Evolutionary conservation across 23 tunicate species (phyloP), one percentile per base, ranked within the genome.

Genomic region (Pegea sp.): DNA sequence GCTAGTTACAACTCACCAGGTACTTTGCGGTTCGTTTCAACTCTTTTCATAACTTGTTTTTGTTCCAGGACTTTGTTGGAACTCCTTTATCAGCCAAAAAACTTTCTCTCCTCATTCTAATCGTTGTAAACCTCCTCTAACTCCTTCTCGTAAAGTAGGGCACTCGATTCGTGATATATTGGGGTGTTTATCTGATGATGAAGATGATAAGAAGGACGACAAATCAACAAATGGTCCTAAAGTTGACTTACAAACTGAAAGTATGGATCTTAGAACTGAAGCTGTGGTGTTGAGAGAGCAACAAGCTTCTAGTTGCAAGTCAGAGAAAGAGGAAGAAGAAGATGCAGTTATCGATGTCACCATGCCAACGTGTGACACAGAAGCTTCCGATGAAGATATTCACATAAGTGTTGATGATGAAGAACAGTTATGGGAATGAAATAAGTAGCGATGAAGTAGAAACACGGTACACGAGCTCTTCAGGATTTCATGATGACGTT

Each of bases 141-240:
- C n/a, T n/a, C 34, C 57, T 20, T 23, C 26, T 22, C 71, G 65
- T 46, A 68, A 69, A 52, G 49, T 49, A 34, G 78, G 93, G 0
- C 95, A 84, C 81, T 73, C 73, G 72, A 84, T 84, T 71, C 69
- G 81, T 19, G 95, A 84, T 53, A 84, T 84, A 26, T 69, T 84
- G 29, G 95, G 95, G 5, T 62, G 58, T 31, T 61, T 49, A 18
- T 62, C 61, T 26, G 68, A 70, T 42, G 95, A 84, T 34, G 76
- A 74, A 0, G 68, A 57, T 3, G 53, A 27, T 7, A 54, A 27
- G 21, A 27, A 42, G 8, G 56, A 26, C 18, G 53, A 58, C n/a
- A n/a, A 58, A 31, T 5, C 16, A 7, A 31, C 42, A 5, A 16
- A 4, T 13, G n/a, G 22, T 46, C 23, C 31, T 23, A 1, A 49